These are phyloP conservation scores for Propithecus perrieri DNA, from an alignment of 2,797 vertebrate genomes.

Conservation along the genomic window DNA sequence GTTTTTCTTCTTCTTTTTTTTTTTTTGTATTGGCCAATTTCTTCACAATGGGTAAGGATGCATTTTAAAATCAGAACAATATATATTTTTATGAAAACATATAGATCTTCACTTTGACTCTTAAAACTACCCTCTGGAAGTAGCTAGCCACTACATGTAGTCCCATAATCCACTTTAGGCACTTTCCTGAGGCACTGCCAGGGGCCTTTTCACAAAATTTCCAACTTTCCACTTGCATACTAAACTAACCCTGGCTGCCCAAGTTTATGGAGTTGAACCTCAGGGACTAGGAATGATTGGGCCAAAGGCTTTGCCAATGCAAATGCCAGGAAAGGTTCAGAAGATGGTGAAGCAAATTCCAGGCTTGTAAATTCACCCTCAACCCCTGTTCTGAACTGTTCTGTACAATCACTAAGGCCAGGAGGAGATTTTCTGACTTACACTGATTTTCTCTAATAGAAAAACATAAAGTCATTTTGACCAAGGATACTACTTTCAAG, in stretches of 20 bases:
- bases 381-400: neutral
- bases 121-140: neutral
- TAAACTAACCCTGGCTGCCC: neutral
- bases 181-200: neutral
- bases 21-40: neutral
- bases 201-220: neutral
- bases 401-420: neutral
- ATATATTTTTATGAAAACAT: neutral
- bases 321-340: slow-evolving; percentile 1
- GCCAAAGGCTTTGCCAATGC: neutral
- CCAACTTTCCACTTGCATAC: neutral
- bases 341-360: neutral
- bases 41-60: neutral
- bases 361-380: neutral
- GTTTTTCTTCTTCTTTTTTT: neutral
- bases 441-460: neutral
- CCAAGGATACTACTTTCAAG: neutral
- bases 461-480: neutral
- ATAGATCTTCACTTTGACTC: neutral
- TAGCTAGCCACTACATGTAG: neutral
- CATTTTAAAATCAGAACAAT: slow-evolving; percentile 30
- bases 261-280: neutral
- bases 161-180: neutral
- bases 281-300: neutral
- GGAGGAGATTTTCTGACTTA: neutral